Evolutionary conservation across 2,113 vertebrate species (phyloP).

Genomic region (Rattus rattus): DNA sequence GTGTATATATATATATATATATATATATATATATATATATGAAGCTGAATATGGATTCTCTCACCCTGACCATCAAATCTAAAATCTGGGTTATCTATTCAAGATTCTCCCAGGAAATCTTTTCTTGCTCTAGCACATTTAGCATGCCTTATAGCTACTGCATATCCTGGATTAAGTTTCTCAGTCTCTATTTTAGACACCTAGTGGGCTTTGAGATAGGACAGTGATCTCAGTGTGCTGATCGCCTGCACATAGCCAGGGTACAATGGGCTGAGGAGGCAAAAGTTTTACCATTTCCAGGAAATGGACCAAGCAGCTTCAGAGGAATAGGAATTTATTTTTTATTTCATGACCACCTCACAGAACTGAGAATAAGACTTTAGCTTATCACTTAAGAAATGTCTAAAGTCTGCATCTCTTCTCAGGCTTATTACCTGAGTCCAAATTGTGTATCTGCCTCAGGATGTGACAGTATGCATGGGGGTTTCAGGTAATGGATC

Average conservation of each 20-base stretch:
- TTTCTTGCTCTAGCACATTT: neutral
- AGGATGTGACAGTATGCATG: neutral
- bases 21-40: too few species aligned
- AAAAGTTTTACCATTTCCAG: neutral
- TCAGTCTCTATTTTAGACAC: conserved; percentile 3
- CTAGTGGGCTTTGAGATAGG: neutral
- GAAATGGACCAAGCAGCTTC: neutral
- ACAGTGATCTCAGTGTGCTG: neutral
- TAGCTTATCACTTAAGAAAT: conserved; percentile 41
- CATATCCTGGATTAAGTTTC: neutral
- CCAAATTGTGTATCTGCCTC: neutral
- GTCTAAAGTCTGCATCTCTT: neutral
- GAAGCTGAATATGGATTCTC: neutral
- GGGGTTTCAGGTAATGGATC: neutral
- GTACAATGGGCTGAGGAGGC: neutral
- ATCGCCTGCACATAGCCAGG: neutral
- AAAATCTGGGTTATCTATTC: neutral
- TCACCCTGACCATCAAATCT: neutral
- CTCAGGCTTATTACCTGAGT: neutral
- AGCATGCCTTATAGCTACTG: neutral
- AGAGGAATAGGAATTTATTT: neutral
- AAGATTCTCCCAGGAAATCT: neutral
- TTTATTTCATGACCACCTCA: neutral
- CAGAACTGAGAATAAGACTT: conserved; percentile 13
- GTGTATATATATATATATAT: too few species aligned